Conservation (phyloP, 2,888 invertebrate genomes). For the Drosophila incognita region DNA sequence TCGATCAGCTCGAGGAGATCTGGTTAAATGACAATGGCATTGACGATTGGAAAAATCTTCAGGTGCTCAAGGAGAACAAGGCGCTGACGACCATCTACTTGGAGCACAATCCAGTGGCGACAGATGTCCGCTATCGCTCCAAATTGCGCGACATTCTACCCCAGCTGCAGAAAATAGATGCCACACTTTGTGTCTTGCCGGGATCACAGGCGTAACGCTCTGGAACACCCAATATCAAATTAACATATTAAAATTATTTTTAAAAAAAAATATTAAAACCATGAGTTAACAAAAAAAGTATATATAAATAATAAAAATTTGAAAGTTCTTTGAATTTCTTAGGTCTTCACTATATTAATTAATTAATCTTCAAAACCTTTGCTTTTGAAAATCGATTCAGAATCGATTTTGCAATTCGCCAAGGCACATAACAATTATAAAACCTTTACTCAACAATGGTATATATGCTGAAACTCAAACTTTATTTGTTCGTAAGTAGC, state of each 20-base stretch:
- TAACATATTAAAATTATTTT: conserved; percentile 8
- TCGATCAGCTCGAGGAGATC: conserved; percentile 94
- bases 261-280: conserved; percentile 1
- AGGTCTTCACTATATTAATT: neutral
- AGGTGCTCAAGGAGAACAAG: conserved; percentile 89
- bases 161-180: conserved; percentile 95
- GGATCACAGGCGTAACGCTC: conserved; percentile 49
- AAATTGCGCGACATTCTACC: conserved; percentile 96
- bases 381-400: neutral
- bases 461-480: neutral
- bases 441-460: neutral
- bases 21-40: conserved; percentile 98
- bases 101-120: conserved; percentile 95
- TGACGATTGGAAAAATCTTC: conserved; percentile 93
- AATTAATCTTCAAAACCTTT: neutral
- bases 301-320: conserved; percentile 14
- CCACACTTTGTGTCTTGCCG: conserved; percentile 90
- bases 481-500: neutral
- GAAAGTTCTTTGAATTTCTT: neutral
- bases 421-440: neutral
- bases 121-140: conserved; percentile 94
- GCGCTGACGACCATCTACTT: conserved; percentile 94
- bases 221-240: conserved; percentile 4
- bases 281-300: conserved; percentile 16
- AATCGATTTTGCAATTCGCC: neutral